Percentiles rank a stretch among this genome's conserved stretches.
Conservation (phyloP, 1,140 invertebrate species). For the Drosophila ironensis region DNA sequence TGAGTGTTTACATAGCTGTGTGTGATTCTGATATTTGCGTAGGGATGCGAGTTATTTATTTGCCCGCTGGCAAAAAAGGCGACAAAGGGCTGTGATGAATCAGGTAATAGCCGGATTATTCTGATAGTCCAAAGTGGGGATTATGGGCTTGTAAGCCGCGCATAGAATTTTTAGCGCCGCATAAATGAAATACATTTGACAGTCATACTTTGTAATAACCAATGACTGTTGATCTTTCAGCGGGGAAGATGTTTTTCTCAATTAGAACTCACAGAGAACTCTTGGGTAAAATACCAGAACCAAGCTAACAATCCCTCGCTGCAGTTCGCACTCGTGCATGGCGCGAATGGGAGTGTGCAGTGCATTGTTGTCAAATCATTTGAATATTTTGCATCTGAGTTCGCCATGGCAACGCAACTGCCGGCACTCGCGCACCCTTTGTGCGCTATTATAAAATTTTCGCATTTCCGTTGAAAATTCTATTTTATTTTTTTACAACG, state of each 20-base stretch:
- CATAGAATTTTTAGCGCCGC: background rate
- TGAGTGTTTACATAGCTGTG: conserved; percentile 15
- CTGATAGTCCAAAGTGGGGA: conserved; percentile 31
- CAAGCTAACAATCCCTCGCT: too few species aligned
- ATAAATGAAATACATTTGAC: background rate
- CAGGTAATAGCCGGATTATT: conserved; percentile 41
- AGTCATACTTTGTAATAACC: too few species aligned
- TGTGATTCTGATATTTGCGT: conserved; percentile 17
- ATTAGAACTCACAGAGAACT: too few species aligned
- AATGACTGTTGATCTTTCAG: too few species aligned
- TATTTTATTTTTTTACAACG: conserved; percentile 30
- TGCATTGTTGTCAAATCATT: conserved; percentile 21
- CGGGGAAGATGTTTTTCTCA: too few species aligned
- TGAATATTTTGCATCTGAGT: conserved; percentile 19
- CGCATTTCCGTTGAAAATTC: conserved; percentile 47
- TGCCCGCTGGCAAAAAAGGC: conserved; percentile 10
- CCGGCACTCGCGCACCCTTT: conserved; percentile 34
- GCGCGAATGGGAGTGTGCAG: too few species aligned
- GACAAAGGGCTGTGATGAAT: conserved; percentile 39
- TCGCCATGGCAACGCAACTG: conserved; percentile 37
- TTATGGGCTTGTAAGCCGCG: conserved; percentile 25
- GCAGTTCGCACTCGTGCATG: too few species aligned
- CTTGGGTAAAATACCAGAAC: too few species aligned
- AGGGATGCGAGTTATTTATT: conserved; percentile 28
- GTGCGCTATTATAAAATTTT: conserved; percentile 55